Conservation (phyloP, 1,140 invertebrate species). For the Halictus rubicundus region DNA sequence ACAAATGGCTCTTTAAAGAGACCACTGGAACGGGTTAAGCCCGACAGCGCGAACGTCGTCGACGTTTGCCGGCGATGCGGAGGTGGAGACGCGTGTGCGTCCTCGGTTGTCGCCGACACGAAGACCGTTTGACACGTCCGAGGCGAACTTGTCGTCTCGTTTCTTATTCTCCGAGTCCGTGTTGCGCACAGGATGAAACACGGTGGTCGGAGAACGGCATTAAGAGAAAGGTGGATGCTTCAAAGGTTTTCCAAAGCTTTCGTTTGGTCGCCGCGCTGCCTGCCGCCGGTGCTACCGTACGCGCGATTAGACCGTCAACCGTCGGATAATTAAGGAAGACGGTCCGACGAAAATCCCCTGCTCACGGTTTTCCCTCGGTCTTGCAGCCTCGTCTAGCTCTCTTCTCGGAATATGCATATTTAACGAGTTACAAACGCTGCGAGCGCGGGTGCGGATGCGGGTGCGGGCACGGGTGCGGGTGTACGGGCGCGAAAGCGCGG, state of each 20-base stretch:
- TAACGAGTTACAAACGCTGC: constrained; percentile 73
- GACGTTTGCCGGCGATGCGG: background rate
- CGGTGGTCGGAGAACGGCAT: constrained; percentile 29
- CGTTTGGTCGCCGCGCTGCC: constrained; percentile 63
- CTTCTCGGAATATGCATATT: constrained; percentile 73
- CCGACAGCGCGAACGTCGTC: background rate
- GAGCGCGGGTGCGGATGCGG: background rate
- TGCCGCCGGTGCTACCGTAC: constrained; percentile 53
- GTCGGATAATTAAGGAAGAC: constrained; percentile 78
- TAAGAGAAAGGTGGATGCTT: constrained; percentile 62
- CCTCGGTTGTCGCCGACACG: too few relatives aligned
- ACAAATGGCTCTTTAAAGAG: constrained; percentile 11
- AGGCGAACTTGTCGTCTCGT: background rate
- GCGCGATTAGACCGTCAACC: constrained; percentile 74
- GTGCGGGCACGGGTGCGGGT: constrained; percentile 37
- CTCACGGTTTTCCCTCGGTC: constrained; percentile 52
- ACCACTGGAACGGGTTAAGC: too few relatives aligned
- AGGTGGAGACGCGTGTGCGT: background rate
- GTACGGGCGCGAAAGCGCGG: too few relatives aligned
- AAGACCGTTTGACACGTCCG: background rate
- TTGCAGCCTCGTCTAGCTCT: constrained; percentile 56
- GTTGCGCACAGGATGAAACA: background rate
- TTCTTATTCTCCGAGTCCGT: background rate
- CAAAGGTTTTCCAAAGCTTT: constrained; percentile 72
- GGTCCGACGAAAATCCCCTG: constrained; percentile 64